Conservation (phyloP, 2,113 vertebrate species). For the Lichenostomus cassidix region DNA sequence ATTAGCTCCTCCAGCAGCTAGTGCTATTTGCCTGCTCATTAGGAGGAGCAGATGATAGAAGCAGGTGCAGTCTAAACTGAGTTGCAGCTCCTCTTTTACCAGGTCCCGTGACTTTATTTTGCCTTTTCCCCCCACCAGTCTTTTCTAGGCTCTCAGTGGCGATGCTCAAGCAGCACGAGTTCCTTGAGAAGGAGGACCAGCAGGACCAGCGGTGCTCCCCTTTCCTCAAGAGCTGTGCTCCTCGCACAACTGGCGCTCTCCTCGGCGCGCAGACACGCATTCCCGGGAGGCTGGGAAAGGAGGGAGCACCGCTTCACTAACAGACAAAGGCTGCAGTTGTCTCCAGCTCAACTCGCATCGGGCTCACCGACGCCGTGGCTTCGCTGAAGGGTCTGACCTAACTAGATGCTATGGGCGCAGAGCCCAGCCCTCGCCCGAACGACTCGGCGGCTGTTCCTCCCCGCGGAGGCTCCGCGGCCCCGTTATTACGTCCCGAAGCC, state of each 20-base stretch:
- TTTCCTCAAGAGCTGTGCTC: too few species aligned
- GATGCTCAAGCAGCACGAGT: too few species aligned
- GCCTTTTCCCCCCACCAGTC: neutral
- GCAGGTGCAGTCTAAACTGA: neutral
- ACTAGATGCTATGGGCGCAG: neutral
- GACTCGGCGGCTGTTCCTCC: neutral
- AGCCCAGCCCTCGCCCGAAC: neutral
- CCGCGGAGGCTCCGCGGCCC: neutral
- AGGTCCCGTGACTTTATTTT: neutral
- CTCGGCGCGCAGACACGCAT: neutral
- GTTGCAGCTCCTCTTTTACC: neutral
- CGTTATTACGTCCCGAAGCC: accelerated
- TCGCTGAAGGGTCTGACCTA: neutral
- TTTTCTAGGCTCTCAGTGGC: neutral
- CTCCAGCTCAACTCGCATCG: neutral
- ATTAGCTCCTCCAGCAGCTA: neutral
- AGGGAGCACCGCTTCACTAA: neutral
- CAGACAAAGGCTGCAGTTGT: neutral
- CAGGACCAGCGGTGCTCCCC: too few species aligned
- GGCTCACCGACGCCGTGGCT: neutral
- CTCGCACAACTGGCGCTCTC: neutral
- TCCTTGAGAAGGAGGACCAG: neutral
- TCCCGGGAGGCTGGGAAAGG: too few species aligned
- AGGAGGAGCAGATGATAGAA: neutral
- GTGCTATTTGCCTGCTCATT: neutral